Conservation (phyloP, 92 coral and sea anemone species). For the Epizoanthus ramosus region DNA sequence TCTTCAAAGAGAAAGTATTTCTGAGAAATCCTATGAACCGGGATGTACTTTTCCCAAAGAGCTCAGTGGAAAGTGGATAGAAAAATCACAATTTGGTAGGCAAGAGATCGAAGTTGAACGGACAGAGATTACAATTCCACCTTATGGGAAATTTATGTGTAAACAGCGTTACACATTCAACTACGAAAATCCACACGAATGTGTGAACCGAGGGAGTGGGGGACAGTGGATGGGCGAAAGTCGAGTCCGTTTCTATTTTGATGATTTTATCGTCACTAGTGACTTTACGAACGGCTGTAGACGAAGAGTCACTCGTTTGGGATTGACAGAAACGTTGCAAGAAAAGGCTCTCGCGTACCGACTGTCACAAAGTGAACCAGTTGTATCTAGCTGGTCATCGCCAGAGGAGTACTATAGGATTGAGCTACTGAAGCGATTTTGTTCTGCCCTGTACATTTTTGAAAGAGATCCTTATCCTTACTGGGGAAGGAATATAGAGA, state of each 20-base stretch:
- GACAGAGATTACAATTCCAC: constrained; percentile 42
- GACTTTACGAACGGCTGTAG: constrained; percentile 73
- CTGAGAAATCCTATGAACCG: not conserved
- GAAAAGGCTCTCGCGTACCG: constrained; percentile 62
- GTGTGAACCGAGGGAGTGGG: constrained; percentile 52
- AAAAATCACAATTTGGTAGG: constrained; percentile 60
- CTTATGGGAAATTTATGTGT: constrained; percentile 68
- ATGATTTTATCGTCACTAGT: constrained; percentile 63
- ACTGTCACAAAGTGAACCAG: constrained; percentile 75
- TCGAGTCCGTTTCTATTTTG: constrained; percentile 56
- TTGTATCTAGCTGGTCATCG: constrained; percentile 32
- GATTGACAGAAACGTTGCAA: constrained; percentile 63
- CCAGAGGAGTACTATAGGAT: constrained; percentile 44
- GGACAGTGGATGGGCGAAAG: constrained; percentile 68
- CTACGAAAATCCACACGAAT: constrained; percentile 51
- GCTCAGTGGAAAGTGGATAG: constrained; percentile 70
- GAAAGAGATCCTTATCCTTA: constrained; percentile 70
- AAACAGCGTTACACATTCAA: constrained; percentile 59
- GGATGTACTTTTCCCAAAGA: constrained; percentile 63
- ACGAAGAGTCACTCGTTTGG: constrained; percentile 69
- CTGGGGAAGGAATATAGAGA: constrained; percentile 87
- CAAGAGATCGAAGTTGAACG: constrained; percentile 49
- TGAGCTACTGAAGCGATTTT: constrained; percentile 60
- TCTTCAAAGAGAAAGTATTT: not conserved
- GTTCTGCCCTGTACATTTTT: constrained; percentile 61